These are phyloP conservation scores for Pherbina coryleti DNA, from an alignment of 2,888 invertebrate species.

Conservation along the genomic window DNA sequence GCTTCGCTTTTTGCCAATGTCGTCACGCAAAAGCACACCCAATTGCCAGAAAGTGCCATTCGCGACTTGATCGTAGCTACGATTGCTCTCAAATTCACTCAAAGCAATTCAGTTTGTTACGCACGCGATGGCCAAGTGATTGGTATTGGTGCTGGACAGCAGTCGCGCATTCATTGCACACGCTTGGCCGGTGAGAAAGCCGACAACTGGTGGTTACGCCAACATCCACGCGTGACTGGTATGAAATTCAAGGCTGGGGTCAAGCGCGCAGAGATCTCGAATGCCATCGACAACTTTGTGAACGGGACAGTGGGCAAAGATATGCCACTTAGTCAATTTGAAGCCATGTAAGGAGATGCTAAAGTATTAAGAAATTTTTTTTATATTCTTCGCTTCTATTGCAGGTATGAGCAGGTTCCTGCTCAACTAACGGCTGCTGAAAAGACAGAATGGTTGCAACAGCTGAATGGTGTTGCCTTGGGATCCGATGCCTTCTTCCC, in stretches of 20 bases:
- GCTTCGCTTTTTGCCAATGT: conserved; percentile 83
- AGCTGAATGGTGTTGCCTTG: conserved; percentile 83
- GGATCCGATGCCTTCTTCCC: conserved; percentile 99
- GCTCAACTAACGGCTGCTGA: conserved; percentile 78
- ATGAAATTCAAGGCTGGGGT: conserved; percentile 89
- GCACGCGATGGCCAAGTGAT: conserved; percentile 87
- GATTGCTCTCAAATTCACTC: conserved; percentile 96
- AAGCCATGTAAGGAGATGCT: conserved; percentile 76
- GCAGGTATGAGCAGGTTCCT: conserved; percentile 74
- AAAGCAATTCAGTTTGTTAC: conserved; percentile 98
- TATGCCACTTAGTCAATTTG: conserved; percentile 82
- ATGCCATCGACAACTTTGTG: conserved; percentile 95
- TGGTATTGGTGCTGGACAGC: conserved; percentile 99
- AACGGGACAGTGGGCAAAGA: conserved; percentile 91
- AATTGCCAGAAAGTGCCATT: conserved; percentile 80
- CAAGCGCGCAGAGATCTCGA: conserved; percentile 92
- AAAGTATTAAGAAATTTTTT: neutral
- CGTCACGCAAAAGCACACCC: conserved; percentile 77
- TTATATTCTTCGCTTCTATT: neutral
- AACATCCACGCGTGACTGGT: conserved; percentile 85
- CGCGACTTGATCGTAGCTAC: conserved; percentile 96
- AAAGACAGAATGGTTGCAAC: conserved; percentile 77
- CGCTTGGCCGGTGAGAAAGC: conserved; percentile 97
- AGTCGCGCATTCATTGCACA: conserved; percentile 98
- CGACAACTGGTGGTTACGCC: conserved; percentile 97